Base-by-base conservation (phyloP, 1,140 invertebrate genomes). In the Diabrotica undecimpunctata region DNA sequence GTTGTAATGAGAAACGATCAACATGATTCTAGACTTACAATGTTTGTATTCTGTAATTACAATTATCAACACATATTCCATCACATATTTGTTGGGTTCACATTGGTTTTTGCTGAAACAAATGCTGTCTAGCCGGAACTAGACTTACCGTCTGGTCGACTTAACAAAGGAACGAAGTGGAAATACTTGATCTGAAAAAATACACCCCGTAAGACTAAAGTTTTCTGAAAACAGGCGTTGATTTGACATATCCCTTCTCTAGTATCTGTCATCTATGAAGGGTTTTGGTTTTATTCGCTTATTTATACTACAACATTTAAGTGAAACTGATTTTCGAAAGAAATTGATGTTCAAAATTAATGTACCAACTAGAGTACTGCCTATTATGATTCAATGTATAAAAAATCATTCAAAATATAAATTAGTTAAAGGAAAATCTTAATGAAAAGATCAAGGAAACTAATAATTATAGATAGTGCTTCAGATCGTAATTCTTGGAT, bases 121-220 rank as follows among this genome's bases (percentile, higher is more conserved):
- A 62, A 63, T 67, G 73, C 69, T 68, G 77, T 78, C 77, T 78
- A 78, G 77, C 72, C 76, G 69, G 70, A 72, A 77, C 77, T 78
- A 78, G 77, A 78, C 77, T 78, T 78, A 78, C 77, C 77, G 73
- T 77, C 74, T 66, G 72, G 74, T 63, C 67, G 74, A 72, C 72
- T 69, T 70, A 70, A 74, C 71, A 72, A 76, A 75, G 72, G 75
- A 73, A 75, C 71, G 70, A 68, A 72, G 77, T 67, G 73, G 73
- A 73, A 69, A 74, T 64, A 78, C 75, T 77, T 77, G 73, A 77
- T 78, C 77, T 78, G 77, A 78, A 78, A 78, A 78, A 77, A 78
- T 75, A 78, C 70, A 78, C 76, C 72, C 66, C 72, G 71, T 78
- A 76, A 78, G 75, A 77, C 72, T 66, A 75, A 54, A 65, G 25